These are phyloP conservation scores for Liopterus haemorrhoidalis DNA, from an alignment of 2,888 invertebrate species.

Conservation along the genomic window DNA sequence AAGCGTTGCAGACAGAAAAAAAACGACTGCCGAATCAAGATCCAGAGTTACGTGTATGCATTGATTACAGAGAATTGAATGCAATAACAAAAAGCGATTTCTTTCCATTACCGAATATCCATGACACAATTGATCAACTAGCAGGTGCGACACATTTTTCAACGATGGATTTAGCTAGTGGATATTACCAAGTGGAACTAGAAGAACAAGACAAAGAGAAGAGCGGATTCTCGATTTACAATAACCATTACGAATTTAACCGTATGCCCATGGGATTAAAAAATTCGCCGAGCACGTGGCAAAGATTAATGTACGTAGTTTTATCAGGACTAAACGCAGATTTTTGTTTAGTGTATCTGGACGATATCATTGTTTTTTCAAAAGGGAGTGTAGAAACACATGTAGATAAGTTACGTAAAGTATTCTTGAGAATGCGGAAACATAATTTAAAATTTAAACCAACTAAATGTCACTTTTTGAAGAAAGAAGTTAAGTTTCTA, in stretches of 20 bases:
- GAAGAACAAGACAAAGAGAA: slow-evolving; percentile 32
- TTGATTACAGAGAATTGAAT: slow-evolving; percentile 26
- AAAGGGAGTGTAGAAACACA: slow-evolving; percentile 25
- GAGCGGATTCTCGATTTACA: slow-evolving; percentile 37
- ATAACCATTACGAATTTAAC: slow-evolving; percentile 34
- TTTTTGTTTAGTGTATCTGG: slow-evolving; percentile 31
- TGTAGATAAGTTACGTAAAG: slow-evolving; percentile 16
- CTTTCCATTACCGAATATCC: slow-evolving; percentile 26
- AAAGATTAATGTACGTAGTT: slow-evolving; percentile 35
- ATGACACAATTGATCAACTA: slow-evolving; percentile 26
- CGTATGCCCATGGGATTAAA: slow-evolving; percentile 37
- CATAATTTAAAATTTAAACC: slow-evolving; percentile 25
- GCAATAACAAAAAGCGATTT: slow-evolving; percentile 27
- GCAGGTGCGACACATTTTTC: slow-evolving; percentile 25
- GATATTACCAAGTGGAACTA: slow-evolving; percentile 38
- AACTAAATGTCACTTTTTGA: slow-evolving; percentile 24
- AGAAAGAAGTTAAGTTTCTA: slow-evolving; percentile 27
- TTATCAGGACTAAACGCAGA: slow-evolving; percentile 31
- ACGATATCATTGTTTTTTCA: slow-evolving; percentile 30
- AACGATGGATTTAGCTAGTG: slow-evolving; percentile 30
- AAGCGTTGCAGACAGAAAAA: too few species aligned
- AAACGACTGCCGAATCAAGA: too few species aligned
- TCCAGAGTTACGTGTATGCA: too few species aligned
- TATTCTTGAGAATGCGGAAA: slow-evolving; percentile 21
- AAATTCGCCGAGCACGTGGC: slow-evolving; percentile 36